A percentile compares a stretch with the other conserved stretches of the same genome.
These are phyloP conservation scores for Neosalanx taihuensis DNA, from an alignment of 2,797 vertebrate genomes.

Conservation along the genomic window DNA sequence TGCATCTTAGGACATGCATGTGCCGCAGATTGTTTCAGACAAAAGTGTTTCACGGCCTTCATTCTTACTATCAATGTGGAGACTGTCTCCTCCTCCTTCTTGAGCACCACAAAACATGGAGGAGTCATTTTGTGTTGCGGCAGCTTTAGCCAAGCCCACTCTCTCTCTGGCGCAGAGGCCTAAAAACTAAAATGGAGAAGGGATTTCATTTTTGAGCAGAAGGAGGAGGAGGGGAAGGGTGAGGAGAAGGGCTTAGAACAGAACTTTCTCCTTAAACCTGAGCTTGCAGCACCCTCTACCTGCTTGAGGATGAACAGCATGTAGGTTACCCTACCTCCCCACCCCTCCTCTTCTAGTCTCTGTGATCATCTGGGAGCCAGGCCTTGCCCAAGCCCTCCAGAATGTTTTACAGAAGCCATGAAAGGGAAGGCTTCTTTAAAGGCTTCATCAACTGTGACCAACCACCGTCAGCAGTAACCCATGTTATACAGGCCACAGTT, in stretches of 20 bases:
- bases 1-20: conserved; percentile 40
- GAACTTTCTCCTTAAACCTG: conserved; percentile 59
- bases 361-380: conserved; percentile 55
- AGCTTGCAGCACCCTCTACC: conserved; percentile 90
- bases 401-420: conserved; percentile 82
- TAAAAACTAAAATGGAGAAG: conserved; percentile 74
- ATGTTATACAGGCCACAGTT: conserved; percentile 92
- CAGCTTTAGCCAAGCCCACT: conserved; percentile 33
- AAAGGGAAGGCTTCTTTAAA: conserved; percentile 84
- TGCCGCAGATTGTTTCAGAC: conserved; percentile 46
- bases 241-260: conserved; percentile 11
- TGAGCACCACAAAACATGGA: conserved; percentile 42
- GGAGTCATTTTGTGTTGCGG: conserved; percentile 68
- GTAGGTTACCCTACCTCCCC: background rate
- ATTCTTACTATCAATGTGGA: conserved; percentile 36
- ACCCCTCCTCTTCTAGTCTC: conserved; percentile 21
- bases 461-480: conserved; percentile 92
- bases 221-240: conserved; percentile 17
- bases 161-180: conserved; percentile 46
- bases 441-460: conserved; percentile 90
- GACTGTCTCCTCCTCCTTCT: conserved; percentile 6
- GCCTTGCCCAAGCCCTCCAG: conserved; percentile 64
- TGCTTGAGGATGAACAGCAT: conserved; percentile 58
- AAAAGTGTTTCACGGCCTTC: conserved; percentile 11
- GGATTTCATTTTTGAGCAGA: conserved; percentile 32